Evolutionary conservation across 1,140 invertebrate genomes (phyloP).

Genomic region (Formica exsecta): DNA sequence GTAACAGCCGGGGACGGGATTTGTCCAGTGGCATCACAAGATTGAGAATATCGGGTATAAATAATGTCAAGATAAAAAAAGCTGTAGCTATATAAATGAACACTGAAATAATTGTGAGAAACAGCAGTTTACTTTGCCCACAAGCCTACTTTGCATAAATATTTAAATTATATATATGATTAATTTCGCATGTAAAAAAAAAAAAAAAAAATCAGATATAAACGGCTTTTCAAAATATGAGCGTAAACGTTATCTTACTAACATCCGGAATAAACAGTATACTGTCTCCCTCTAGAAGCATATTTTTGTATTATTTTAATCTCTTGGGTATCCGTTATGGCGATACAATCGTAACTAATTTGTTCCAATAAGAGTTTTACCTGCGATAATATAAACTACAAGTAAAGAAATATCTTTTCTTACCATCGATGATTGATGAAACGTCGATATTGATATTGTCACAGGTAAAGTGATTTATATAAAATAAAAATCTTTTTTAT

Average conservation of each 20-base stretch:
- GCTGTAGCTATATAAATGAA: neutral
- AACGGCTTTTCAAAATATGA: neutral
- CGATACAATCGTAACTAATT: neutral
- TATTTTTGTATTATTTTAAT: constrained; percentile 42
- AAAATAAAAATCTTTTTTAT: too few species aligned
- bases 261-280: neutral
- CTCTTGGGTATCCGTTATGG: neutral
- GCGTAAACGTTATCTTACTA: neutral
- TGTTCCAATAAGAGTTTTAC: neutral
- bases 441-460: neutral
- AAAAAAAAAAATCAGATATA: neutral
- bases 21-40: neutral
- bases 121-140: neutral
- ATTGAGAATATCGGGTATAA: constrained; percentile 19
- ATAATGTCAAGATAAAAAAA: neutral
- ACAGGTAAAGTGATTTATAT: too few species aligned
- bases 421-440: neutral
- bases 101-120: neutral
- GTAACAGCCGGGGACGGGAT: neutral
- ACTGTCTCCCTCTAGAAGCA: neutral
- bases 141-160: neutral
- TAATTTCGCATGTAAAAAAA: neutral
- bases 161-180: neutral
- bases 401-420: neutral
- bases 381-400: neutral